These are phyloP conservation scores for Sipha flava DNA, from an alignment of 1,140 invertebrate species.

Conservation along the genomic window DNA sequence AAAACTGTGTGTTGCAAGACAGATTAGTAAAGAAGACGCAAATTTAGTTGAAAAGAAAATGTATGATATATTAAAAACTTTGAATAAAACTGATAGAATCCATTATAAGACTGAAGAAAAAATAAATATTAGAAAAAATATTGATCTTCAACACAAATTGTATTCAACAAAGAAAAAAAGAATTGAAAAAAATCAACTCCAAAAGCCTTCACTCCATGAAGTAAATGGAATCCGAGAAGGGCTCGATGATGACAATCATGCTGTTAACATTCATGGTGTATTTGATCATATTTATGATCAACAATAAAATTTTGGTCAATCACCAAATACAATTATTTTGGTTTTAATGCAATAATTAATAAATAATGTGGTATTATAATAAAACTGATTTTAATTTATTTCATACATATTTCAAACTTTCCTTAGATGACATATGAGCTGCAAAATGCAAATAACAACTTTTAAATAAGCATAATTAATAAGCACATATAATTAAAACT, in stretches of 20 bases:
- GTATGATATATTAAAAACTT: background rate
- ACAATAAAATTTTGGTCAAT: no score
- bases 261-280: no score
- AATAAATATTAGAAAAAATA: background rate
- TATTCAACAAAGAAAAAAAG: background rate
- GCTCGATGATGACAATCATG: background rate
- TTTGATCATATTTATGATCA: no score
- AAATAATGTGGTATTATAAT: no score
- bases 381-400: no score
- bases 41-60: background rate
- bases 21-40: background rate
- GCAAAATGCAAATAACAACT: no score
- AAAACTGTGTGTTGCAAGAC: background rate
- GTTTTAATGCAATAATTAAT: no score
- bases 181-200: background rate
- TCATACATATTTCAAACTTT: no score
- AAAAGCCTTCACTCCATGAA: background rate
- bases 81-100: background rate
- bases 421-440: no score
- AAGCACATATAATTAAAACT: no score
- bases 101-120: background rate
- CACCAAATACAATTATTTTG: no score
- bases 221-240: background rate
- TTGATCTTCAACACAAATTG: background rate
- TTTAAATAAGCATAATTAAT: no score